Evolutionary conservation across 2,888 invertebrate genomes (phyloP), one percentile per base, ranked within the genome.

Genomic region (Eupeodes latifasciatus): DNA sequence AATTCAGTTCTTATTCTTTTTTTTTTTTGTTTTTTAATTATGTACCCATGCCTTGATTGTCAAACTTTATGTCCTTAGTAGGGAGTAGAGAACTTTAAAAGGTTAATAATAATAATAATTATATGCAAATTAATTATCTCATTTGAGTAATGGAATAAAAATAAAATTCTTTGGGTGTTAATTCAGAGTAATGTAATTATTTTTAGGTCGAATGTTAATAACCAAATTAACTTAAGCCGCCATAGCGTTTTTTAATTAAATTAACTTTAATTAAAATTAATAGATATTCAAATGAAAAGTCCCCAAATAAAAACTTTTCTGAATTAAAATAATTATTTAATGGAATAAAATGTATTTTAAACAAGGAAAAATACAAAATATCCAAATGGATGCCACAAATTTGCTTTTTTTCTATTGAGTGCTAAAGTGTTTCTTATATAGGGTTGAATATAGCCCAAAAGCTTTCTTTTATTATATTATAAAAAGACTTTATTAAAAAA

Each of bases 71-170:
- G 67, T 67, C 72, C 72, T 74, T 67, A 16, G 5, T 10, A n/a
- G 51, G 16, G 6, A 34, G 47, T 44, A 57, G 16, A 71, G n/a
- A 49, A 55, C 79, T 75, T 57, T 36, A 57, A 75, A 44, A 85
- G 69, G 49, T 76, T 69, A 80, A 57, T 80, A 83, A 55, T 55
- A 55, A 67, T 74, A 34, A 59, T 59, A 59, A 59, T 59, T 59
- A 59, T 76, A 76, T 85, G 62, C 51, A 80, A 85, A 85, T 80
- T 85, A 76, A 80, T 75, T 84, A 79, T 69, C 12, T 62, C 47
- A 55, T 69, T 40, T 53, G 47, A 72, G 69, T 44, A 77, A 66
- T 57, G 55, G 5, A 49, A 82, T 40, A 1, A 40, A 67, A 59
- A 40, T 51, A 7, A 61, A 69, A 55, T 55, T 80, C 16, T 64